Evolutionary conservation across 2,888 invertebrate species (phyloP).

Genomic region (Agrilus mali): DNA sequence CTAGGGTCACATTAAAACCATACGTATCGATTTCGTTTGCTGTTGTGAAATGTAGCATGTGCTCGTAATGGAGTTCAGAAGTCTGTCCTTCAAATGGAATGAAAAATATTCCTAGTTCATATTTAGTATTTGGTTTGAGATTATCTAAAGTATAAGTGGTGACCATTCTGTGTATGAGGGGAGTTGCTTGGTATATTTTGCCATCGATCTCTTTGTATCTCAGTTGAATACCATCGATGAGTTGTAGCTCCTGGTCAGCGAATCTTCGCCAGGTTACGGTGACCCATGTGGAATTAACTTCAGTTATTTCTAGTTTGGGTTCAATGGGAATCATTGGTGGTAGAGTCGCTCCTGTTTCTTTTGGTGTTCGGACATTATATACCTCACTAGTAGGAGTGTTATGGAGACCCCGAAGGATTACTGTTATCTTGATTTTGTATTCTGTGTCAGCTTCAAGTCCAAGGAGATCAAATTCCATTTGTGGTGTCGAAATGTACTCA

Average conservation of each 20-base stretch:
- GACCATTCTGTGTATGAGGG: conserved; percentile 70
- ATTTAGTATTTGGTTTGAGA: conserved; percentile 62
- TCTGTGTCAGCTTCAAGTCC: conserved; percentile 65
- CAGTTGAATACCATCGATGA: conserved; percentile 79
- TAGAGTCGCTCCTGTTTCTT: conserved; percentile 37
- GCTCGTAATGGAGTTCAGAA: conserved; percentile 64
- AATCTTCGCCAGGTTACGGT: conserved; percentile 74
- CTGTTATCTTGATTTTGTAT: conserved; percentile 71
- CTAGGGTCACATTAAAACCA: conserved; percentile 67
- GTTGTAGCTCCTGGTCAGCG: conserved; percentile 64
- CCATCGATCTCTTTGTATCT: conserved; percentile 72
- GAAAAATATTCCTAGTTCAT: conserved; percentile 73
- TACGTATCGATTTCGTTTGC: conserved; percentile 64
- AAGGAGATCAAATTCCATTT: conserved; percentile 71
- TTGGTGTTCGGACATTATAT: conserved; percentile 60
- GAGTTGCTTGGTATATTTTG: conserved; percentile 73
- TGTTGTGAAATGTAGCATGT: conserved; percentile 57
- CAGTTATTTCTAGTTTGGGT: conserved; percentile 57
- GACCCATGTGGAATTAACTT: conserved; percentile 67
- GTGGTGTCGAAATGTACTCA: conserved; percentile 72
- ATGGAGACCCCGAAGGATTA: conserved; percentile 63
- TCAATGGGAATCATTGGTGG: conserved; percentile 55
- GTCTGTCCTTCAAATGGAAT: conserved; percentile 71
- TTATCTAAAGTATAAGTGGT: conserved; percentile 66
- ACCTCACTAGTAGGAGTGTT: conserved; percentile 68